These are phyloP conservation scores for Casuarius casuarius DNA, from an alignment of 2,113 vertebrate species.

Conservation along the genomic window DNA sequence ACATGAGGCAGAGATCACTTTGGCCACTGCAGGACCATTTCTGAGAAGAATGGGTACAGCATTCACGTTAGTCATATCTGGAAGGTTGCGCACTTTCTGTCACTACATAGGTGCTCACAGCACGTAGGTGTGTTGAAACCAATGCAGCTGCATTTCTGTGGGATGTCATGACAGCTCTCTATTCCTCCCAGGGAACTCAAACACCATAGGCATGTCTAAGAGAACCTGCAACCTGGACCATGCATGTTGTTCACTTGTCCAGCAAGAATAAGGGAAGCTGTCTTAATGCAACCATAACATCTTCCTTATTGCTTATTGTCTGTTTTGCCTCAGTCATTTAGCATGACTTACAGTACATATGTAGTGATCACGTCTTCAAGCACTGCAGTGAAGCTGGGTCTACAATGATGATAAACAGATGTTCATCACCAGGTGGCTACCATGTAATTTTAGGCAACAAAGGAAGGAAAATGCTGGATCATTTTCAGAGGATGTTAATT, in stretches of 20 bases:
- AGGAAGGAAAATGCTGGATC: not conserved
- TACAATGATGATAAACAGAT: not conserved
- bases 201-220: not conserved
- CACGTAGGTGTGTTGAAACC: accelerated
- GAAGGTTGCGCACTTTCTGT: not conserved
- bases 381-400: not conserved
- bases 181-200: not conserved
- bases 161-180: not conserved
- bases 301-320: not conserved
- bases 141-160: not conserved
- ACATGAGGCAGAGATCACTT: not conserved
- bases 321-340: not conserved
- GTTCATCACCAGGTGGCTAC: not conserved
- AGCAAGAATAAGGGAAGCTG: not conserved
- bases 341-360: not conserved
- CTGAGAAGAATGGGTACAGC: not conserved
- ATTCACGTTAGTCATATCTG: not conserved
- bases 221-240: not conserved
- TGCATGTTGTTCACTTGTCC: not conserved
- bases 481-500: not conserved
- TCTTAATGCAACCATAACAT: not conserved
- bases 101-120: not conserved
- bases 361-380: not conserved
- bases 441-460: not conserved
- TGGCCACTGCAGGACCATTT: not conserved